phyloP scores from a whole-genome alignment of 2,113 vertebrate genomes.

The Nansenia antarctica region DNA sequence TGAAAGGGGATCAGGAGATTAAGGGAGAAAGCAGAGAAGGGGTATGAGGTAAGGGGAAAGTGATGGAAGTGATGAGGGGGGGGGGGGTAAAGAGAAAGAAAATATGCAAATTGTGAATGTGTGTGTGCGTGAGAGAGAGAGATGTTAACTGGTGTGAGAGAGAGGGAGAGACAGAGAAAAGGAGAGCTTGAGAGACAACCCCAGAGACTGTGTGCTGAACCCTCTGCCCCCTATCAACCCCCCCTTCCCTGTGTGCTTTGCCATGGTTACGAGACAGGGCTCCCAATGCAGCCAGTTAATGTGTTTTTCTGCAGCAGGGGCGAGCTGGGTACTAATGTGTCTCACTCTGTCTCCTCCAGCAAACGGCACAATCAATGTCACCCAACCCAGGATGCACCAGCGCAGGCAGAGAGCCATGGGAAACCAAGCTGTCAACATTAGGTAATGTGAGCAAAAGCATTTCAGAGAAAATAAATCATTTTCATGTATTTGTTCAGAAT shows the following conservation, averaged over 20 bases:
- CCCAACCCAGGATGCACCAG: slow-evolving; percentile 69
- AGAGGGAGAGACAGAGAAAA: slow-evolving; percentile 58
- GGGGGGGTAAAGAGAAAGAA: slow-evolving; percentile 42
- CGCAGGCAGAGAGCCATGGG: slow-evolving; percentile 49
- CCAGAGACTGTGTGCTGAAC: slow-evolving; percentile 61
- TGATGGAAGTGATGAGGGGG: slow-evolving; percentile 58
- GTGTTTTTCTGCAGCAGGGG: slow-evolving; percentile 71
- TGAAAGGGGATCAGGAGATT: slow-evolving; percentile 3
- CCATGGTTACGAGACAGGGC: slow-evolving; percentile 77
- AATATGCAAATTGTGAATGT: slow-evolving; percentile 56
- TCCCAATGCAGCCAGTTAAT: slow-evolving; percentile 73
- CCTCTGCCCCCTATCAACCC: slow-evolving; percentile 57
- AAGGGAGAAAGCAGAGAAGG: slow-evolving; percentile 24
- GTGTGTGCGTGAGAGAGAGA: slow-evolving; percentile 8
- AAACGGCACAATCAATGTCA: slow-evolving; percentile 69
- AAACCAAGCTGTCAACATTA: slow-evolving; percentile 30
- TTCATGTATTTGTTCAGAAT: slow-evolving; percentile 32
- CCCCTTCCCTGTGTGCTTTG: slow-evolving; percentile 57
- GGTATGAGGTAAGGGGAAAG: slow-evolving; percentile 40
- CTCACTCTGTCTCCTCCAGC: slow-evolving; percentile 63
- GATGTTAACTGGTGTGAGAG: slow-evolving; percentile 5
- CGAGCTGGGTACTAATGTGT: slow-evolving; percentile 77
- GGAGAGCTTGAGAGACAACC: slow-evolving; percentile 56
- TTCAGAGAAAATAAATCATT: slow-evolving; percentile 31
- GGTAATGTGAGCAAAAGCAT: slow-evolving; percentile 14